These are phyloP conservation scores for Nothoprocta perdicaria DNA, from an alignment of 2,113 vertebrate species.

Conservation along the genomic window DNA sequence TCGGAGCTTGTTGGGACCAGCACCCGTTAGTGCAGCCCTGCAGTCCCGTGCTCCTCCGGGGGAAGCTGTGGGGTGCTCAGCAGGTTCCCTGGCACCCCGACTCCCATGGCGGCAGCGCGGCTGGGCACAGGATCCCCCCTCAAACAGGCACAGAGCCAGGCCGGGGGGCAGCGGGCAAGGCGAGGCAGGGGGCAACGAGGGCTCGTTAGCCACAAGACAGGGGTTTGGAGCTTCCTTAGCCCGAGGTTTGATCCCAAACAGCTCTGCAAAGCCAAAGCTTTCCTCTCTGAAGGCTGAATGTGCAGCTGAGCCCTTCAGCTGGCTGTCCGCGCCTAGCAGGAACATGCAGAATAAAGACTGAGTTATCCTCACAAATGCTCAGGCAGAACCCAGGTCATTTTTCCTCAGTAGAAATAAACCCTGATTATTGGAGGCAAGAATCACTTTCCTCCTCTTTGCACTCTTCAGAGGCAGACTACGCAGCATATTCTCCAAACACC, in stretches of 20 bases:
- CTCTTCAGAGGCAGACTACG: neutral
- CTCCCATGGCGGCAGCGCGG: neutral
- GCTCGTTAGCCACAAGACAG: neutral
- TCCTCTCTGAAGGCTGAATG: neutral
- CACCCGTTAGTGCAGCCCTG: neutral
- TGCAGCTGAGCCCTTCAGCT: neutral
- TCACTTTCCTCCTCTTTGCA: neutral
- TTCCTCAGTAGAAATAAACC: neutral
- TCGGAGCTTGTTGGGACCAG: neutral
- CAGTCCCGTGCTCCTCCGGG: neutral
- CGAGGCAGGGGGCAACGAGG: neutral
- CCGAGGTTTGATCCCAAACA: neutral
- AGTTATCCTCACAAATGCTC: neutral
- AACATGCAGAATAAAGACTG: neutral
- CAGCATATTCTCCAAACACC: neutral
- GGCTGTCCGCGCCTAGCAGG: neutral
- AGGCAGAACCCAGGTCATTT: neutral
- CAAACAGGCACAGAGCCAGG: too few relatives aligned
- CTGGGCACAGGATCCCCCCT: too few relatives aligned
- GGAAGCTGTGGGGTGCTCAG: neutral
- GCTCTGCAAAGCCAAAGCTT: neutral
- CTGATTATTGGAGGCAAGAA: neutral
- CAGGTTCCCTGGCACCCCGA: neutral
- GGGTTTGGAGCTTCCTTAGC: neutral
- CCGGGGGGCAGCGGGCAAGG: neutral